A percentile compares a stretch with the other conserved stretches of the same genome.
phyloP scores from a whole-genome alignment of 2,113 vertebrate genomes.

The Sinocyclocheilus maitianheensis region DNA sequence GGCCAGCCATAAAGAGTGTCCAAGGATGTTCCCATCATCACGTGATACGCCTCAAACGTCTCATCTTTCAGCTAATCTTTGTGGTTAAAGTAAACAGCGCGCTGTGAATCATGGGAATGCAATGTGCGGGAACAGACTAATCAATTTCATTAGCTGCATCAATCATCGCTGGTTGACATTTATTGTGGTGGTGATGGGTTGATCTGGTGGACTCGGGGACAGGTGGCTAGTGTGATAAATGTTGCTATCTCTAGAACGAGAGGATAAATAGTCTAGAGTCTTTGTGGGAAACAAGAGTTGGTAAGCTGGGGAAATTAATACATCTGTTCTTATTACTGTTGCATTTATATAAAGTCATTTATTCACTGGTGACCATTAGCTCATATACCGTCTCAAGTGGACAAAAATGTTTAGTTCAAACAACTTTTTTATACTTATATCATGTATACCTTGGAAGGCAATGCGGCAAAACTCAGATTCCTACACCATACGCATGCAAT shows the following conservation, averaged over 20 bases:
- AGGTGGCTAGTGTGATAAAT: slow-evolving; percentile 82
- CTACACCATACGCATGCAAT: background rate
- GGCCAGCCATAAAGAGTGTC: slow-evolving; percentile 67
- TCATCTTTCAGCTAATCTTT: slow-evolving; percentile 66
- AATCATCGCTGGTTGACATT: slow-evolving; percentile 91
- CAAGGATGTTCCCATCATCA: slow-evolving; percentile 48
- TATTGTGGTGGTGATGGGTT: slow-evolving; percentile 90
- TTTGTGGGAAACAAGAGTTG: slow-evolving; percentile 67
- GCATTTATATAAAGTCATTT: background rate
- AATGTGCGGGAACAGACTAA: slow-evolving; percentile 80
- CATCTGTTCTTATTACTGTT: background rate
- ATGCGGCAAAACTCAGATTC: background rate
- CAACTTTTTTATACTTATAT: background rate
- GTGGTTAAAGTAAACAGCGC: slow-evolving; percentile 69
- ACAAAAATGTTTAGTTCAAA: background rate
- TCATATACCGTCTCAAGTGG: background rate
- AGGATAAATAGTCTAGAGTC: slow-evolving; percentile 76
- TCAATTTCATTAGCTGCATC: slow-evolving; percentile 94
- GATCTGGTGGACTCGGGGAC: slow-evolving; percentile 88
- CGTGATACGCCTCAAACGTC: slow-evolving; percentile 48
- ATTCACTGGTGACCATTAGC: slow-evolving; percentile 5
- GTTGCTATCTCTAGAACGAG: slow-evolving; percentile 79
- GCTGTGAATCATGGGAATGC: slow-evolving; percentile 74
- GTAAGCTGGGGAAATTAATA: slow-evolving; percentile 41
- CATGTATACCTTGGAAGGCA: background rate